Evolutionary conservation across 2,888 invertebrate species (phyloP).

Genomic region (Notocelia uddmanniana): DNA sequence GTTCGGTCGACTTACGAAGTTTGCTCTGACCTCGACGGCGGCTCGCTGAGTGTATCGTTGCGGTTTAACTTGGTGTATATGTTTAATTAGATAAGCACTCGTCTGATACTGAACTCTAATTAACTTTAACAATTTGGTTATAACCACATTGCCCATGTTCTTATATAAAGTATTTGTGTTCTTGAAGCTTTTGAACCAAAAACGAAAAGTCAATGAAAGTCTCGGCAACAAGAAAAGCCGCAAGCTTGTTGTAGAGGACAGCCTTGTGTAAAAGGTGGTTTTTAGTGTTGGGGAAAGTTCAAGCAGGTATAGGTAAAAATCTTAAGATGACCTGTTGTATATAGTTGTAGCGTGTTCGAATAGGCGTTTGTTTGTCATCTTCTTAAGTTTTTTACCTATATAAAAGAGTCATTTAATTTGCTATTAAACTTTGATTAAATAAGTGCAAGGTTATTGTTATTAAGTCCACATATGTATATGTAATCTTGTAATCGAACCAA

Average conservation of each 20-base stretch:
- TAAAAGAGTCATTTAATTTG: neutral
- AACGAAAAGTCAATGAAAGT: slow-evolving; percentile 17
- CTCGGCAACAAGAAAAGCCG: slow-evolving; percentile 1
- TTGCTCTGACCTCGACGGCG: slow-evolving; percentile 45
- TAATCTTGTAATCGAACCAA: neutral
- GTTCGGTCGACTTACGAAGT: slow-evolving; percentile 49
- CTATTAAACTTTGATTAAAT: neutral
- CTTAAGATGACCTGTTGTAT: no score
- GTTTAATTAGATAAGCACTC: slow-evolving; percentile 57
- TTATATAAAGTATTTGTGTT: neutral
- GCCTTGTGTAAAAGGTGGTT: neutral
- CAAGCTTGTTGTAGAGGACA: slow-evolving; percentile 2
- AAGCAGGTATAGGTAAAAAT: no score
- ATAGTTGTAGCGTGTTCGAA: no score
- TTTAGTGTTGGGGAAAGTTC: neutral
- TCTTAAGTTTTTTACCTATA: no score
- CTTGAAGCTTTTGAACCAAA: neutral
- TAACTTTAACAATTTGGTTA: slow-evolving; percentile 32
- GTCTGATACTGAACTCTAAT: slow-evolving; percentile 29
- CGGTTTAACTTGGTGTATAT: slow-evolving; percentile 58
- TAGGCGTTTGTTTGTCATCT: no score
- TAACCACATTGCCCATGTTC: slow-evolving; percentile 20
- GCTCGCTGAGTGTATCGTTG: slow-evolving; percentile 43
- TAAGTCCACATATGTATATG: neutral
- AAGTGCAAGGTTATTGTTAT: neutral